Conservation (phyloP, 2,888 invertebrate genomes). For the Scotopteryx bipunctaria region DNA sequence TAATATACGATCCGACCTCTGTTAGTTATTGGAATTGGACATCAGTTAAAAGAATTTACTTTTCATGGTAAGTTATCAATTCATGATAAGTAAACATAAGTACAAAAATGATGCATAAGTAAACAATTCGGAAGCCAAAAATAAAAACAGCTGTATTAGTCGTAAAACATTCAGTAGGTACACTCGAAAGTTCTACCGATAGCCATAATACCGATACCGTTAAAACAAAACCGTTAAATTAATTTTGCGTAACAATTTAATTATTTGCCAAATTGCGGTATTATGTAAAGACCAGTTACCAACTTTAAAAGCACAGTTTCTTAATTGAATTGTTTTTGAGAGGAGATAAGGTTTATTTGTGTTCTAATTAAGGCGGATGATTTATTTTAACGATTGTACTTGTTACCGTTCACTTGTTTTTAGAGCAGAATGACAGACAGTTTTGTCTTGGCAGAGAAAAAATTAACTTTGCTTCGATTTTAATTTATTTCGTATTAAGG, state of each 20-base stretch:
- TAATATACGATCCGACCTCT: too few species aligned
- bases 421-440: too few species aligned
- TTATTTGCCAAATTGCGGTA: conserved; percentile 31
- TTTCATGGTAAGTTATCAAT: too few species aligned
- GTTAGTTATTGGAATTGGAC: too few species aligned
- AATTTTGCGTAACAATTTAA: conserved; percentile 44
- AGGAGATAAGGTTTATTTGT: conserved; percentile 25
- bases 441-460: too few species aligned
- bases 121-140: too few species aligned
- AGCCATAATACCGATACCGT: conserved; percentile 12
- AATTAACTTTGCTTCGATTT: too few species aligned
- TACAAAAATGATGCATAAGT: too few species aligned
- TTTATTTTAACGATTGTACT: conserved; percentile 10
- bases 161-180: not conserved
- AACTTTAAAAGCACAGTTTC: conserved; percentile 11
- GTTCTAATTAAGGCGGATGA: conserved; percentile 22
- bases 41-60: too few species aligned
- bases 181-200: not conserved
- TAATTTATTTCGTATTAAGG: too few species aligned
- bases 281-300: conserved; percentile 30
- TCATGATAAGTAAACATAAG: too few species aligned
- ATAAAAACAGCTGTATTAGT: too few species aligned
- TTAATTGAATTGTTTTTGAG: conserved; percentile 22
- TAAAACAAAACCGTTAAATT: conserved; percentile 38
- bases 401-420: not conserved